Evolutionary conservation across 2,888 invertebrate species (phyloP).

Genomic region (Acrobasis repandana): DNA sequence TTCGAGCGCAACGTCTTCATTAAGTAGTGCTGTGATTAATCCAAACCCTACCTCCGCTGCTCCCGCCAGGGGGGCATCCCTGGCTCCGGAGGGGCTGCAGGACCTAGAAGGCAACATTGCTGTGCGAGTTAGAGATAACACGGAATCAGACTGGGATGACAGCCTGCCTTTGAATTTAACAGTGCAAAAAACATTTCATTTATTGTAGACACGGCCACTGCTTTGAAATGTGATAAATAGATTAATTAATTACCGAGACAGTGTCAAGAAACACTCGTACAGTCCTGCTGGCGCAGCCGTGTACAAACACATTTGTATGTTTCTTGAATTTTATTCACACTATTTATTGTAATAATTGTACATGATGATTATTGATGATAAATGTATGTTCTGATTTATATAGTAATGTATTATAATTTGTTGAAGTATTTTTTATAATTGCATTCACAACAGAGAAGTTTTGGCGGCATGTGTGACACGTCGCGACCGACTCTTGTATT

Average conservation of each 20-base stretch:
- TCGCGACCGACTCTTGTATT: neutral
- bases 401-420: slow-evolving; percentile 12
- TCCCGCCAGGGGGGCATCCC: slow-evolving; percentile 11
- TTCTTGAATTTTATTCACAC: slow-evolving; percentile 24
- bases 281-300: slow-evolving; percentile 12
- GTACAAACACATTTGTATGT: slow-evolving; percentile 18
- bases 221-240: slow-evolving; percentile 20
- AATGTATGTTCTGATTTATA: slow-evolving; percentile 9
- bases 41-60: slow-evolving; percentile 11
- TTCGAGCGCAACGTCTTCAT: slow-evolving; percentile 38
- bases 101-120: neutral
- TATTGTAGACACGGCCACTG: slow-evolving; percentile 28
- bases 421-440: slow-evolving; percentile 4
- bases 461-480: neutral
- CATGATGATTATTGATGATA: slow-evolving; percentile 13
- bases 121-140: slow-evolving; percentile 21
- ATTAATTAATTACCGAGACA: slow-evolving; percentile 2
- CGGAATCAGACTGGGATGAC: slow-evolving; percentile 61
- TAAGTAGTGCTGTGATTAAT: slow-evolving; percentile 28
- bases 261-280: slow-evolving; percentile 2
- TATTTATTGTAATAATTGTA: slow-evolving; percentile 15
- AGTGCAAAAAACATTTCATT: slow-evolving; percentile 45
- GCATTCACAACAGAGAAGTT: slow-evolving; percentile 7
- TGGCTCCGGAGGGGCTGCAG: neutral
- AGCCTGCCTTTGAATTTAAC: slow-evolving; percentile 66